These are phyloP conservation scores for Phataginus tricuspis DNA, from an alignment of 2,797 vertebrate species.

Conservation along the genomic window DNA sequence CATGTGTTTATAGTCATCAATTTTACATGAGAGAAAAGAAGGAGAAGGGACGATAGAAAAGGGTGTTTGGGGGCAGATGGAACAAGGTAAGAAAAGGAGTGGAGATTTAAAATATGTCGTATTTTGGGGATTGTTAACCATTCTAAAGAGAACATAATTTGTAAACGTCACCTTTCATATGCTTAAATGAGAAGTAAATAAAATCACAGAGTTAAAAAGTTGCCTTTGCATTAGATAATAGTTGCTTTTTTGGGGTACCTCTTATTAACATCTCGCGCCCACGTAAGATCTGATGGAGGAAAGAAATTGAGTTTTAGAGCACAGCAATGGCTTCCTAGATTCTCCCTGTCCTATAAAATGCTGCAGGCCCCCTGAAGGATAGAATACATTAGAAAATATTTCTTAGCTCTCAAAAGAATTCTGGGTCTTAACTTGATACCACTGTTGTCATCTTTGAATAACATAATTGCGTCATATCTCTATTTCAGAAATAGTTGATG, in stretches of 20 bases:
- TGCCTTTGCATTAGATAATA: not conserved
- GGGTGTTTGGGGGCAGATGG: not conserved
- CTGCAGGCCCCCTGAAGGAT: not conserved
- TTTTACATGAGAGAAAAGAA: not conserved
- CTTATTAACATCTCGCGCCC: not conserved
- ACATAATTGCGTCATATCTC: not conserved
- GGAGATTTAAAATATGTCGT: not conserved
- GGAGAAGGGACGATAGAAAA: not conserved
- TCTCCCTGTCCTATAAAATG: not conserved
- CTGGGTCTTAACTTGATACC: conserved; percentile 14
- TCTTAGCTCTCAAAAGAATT: not conserved
- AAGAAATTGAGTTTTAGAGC: not conserved
- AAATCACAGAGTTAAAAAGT: not conserved
- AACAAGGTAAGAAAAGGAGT: not conserved
- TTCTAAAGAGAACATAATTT: not conserved
- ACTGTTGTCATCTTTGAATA: not conserved
- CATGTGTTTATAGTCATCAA: not conserved
- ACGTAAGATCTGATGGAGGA: not conserved
- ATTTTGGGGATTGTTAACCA: not conserved
- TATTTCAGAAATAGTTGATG: not conserved
- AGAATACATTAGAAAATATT: not conserved
- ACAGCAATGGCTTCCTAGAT: not conserved
- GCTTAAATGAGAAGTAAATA: not conserved
- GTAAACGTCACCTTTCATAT: not conserved
- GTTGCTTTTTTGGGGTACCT: not conserved